phyloP scores from a whole-genome alignment of 2,888 invertebrate genomes.

The Ramazzottius varieornatus region DNA sequence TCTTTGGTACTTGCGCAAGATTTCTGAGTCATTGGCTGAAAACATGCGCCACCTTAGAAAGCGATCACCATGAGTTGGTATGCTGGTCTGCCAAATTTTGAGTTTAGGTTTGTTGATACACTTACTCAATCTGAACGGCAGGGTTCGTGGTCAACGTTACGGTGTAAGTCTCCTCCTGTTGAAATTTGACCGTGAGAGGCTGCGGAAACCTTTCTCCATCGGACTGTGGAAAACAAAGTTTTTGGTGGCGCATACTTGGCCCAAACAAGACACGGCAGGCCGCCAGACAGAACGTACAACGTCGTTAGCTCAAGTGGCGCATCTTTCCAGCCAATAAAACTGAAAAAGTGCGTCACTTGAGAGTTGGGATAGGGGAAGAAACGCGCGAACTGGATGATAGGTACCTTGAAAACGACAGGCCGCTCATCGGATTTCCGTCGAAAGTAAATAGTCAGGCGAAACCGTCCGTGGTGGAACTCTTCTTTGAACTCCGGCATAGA shows the following conservation, averaged over 20 bases:
- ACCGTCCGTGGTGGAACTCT: no score
- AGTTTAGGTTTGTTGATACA: background rate
- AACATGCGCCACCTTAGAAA: no score
- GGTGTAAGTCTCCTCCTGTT: background rate
- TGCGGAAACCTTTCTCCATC: background rate
- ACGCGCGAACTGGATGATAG: no score
- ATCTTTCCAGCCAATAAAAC: background rate
- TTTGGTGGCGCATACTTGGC: no score
- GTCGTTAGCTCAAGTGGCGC: background rate
- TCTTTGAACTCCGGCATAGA: no score
- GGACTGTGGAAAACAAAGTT: background rate
- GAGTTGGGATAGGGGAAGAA: no score
- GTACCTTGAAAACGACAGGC: background rate
- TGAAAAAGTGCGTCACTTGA: background rate
- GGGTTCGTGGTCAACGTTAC: background rate
- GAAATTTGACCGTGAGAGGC: background rate
- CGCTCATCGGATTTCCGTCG: background rate
- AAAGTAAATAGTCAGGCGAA: background rate
- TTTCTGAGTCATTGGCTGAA: no score
- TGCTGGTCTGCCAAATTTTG: background rate
- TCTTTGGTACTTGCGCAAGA: background rate
- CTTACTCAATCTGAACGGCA: background rate
- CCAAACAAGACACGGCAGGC: no score
- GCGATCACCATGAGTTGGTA: background rate
- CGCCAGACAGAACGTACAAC: no score